Conservation (phyloP, 92 coral and sea anemone genomes). For the Ricordea florida region DNA sequence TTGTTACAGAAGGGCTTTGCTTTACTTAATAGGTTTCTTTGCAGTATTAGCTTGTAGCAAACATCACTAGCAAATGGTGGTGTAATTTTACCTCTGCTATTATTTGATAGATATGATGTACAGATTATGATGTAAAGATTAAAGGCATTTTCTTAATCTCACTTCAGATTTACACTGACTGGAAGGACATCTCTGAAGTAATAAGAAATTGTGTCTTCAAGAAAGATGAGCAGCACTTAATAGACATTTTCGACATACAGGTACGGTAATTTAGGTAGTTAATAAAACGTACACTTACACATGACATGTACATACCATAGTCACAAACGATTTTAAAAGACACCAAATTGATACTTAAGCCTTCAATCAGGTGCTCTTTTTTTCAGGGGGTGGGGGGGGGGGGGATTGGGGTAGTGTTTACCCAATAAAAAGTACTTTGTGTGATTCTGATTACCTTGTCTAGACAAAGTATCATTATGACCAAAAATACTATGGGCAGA, state of each 20-base stretch:
- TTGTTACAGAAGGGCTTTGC: too few relatives aligned
- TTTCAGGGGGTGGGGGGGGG: not conserved
- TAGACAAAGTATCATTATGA: too few relatives aligned
- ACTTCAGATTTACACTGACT: conserved; percentile 12
- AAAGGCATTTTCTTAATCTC: not conserved
- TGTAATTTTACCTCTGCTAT: too few relatives aligned
- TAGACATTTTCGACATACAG: conserved; percentile 36
- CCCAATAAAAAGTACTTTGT: not conserved
- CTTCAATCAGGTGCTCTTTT: not conserved
- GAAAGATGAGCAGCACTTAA: conserved; percentile 17
- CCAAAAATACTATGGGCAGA: too few relatives aligned
- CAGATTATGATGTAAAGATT: too few relatives aligned
- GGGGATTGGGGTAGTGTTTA: not conserved
- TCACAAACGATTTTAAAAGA: too few relatives aligned
- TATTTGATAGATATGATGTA: too few relatives aligned
- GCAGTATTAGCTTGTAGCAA: too few relatives aligned
- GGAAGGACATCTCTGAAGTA: conserved; percentile 21
- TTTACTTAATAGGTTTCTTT: too few relatives aligned
- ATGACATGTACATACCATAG: too few relatives aligned
- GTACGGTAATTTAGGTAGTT: not conserved
- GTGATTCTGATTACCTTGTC: not conserved
- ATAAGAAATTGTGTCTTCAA: conserved; percentile 5
- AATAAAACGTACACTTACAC: not conserved
- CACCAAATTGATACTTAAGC: too few relatives aligned
- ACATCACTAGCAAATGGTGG: too few relatives aligned